A percentile compares a stretch with the other conserved stretches of the same genome.
phyloP scores from a whole-genome alignment of 2,113 vertebrate species.

The Oreochromis spilurus region DNA sequence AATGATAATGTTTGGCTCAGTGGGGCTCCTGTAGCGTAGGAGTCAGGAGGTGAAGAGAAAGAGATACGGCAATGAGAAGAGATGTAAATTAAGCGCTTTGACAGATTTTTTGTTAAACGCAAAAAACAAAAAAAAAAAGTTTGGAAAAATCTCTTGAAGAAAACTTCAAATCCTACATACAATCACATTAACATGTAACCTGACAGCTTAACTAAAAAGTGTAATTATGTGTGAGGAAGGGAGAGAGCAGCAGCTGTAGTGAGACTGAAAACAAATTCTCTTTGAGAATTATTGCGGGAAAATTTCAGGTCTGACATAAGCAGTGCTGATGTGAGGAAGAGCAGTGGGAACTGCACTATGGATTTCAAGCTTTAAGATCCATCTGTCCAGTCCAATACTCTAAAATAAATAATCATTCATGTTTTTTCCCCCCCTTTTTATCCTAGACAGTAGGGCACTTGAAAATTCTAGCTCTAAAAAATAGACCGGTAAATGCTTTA shows the following conservation, averaged over 20 bases:
- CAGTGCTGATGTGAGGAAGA: not conserved
- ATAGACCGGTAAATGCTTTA: not conserved
- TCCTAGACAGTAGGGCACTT: not conserved
- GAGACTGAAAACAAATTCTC: not conserved
- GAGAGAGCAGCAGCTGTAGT: conserved; percentile 8
- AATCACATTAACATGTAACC: conserved; percentile 8
- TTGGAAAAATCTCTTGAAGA: conserved; percentile 1
- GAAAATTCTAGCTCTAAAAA: not conserved
- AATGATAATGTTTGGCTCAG: conserved; percentile 49
- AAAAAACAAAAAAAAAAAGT: not conserved
- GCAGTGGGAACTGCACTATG: not conserved
- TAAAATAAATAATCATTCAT: not conserved
- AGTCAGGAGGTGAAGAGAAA: conserved; percentile 37
- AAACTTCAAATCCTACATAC: conserved; percentile 1
- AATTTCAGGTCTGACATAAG: not conserved
- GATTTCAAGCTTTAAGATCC: not conserved
- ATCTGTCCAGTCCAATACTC: not conserved
- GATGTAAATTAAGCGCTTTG: not conserved
- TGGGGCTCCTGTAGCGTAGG: conserved; percentile 21
- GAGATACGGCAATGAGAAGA: conserved; percentile 31
- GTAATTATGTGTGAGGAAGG: not conserved
- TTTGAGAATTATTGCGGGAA: conserved; percentile 28
- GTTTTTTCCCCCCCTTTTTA: fast-evolving
- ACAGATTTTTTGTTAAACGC: conserved; percentile 4
- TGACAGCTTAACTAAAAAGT: not conserved